Percentiles rank a stretch among this genome's conserved stretches.
Conservation (phyloP, 2,888 invertebrate species). For the Drosophila sordidapex region DNA sequence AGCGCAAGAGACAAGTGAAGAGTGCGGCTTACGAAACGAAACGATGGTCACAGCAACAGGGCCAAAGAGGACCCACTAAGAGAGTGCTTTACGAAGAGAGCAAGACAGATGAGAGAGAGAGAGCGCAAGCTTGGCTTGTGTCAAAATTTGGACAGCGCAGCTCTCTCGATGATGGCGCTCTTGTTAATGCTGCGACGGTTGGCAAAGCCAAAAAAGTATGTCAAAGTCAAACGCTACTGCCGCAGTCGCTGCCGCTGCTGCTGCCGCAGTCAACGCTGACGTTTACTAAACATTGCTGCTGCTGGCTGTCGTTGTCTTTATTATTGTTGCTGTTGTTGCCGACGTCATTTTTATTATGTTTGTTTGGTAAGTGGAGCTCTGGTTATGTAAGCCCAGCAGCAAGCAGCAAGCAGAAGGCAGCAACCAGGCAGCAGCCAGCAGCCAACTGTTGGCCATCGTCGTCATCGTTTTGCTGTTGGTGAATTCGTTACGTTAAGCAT, state of each 20-base stretch:
- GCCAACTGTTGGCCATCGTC: conserved; percentile 62
- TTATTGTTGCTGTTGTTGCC: conserved; percentile 28
- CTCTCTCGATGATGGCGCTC: conserved; percentile 28
- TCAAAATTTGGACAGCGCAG: conserved; percentile 54
- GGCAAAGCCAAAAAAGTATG: conserved; percentile 78
- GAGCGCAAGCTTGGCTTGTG: conserved; percentile 61
- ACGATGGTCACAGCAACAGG: conserved; percentile 43
- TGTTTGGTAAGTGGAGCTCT: conserved; percentile 77
- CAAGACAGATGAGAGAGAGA: conserved; percentile 1
- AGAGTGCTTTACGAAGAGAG: conserved; percentile 13
- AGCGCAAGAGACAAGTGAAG: conserved; percentile 36
- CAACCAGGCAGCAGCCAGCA: conserved; percentile 21
- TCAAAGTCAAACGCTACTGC: conserved; percentile 81
- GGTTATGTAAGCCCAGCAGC: conserved; percentile 61
- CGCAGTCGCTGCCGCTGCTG: conserved; percentile 29
- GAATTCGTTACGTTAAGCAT: conserved; percentile 51
- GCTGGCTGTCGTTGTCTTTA: conserved; percentile 20
- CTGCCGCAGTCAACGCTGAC: conserved; percentile 14
- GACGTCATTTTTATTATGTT: conserved; percentile 74
- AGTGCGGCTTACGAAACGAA: conserved; percentile 23
- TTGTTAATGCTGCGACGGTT: conserved; percentile 53
- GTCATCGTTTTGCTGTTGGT: conserved; percentile 17
- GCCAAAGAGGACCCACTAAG: conserved; percentile 38
- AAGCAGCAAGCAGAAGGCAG: conserved; percentile 10
- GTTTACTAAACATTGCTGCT: conserved; percentile 61